These are phyloP conservation scores for Habrosyne pyritoides DNA, from an alignment of 2,888 invertebrate genomes.

Conservation along the genomic window DNA sequence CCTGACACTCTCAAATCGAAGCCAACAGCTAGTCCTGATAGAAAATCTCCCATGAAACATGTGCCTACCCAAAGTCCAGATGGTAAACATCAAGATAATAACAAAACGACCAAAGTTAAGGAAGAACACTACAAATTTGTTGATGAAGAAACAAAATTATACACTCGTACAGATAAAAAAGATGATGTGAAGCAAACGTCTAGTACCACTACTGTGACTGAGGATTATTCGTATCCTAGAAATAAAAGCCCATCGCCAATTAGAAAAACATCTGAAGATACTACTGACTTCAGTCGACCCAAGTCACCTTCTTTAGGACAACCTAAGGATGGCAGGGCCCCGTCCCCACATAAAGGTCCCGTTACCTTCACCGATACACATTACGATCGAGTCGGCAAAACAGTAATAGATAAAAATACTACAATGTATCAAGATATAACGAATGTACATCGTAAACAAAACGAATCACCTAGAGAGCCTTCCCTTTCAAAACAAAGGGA, in stretches of 20 bases:
- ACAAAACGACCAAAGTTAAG: constrained; percentile 40
- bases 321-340: constrained; percentile 41
- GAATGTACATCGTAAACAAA: constrained; percentile 12
- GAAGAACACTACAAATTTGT: constrained; percentile 69
- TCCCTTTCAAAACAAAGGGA: too few relatives aligned
- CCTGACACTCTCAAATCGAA: constrained; percentile 28
- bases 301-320: constrained; percentile 23
- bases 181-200: constrained; percentile 22
- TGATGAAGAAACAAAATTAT: constrained; percentile 73
- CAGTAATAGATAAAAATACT: constrained; percentile 21
- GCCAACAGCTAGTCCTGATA: constrained; percentile 35
- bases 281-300: constrained; percentile 24
- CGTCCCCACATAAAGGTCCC: constrained; percentile 52
- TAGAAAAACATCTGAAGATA: constrained; percentile 38
- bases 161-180: constrained; percentile 44
- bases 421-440: constrained; percentile 20
- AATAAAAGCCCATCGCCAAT: constrained; percentile 38
- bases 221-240: constrained; percentile 14
- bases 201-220: constrained; percentile 12
- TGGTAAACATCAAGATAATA: constrained; percentile 25
- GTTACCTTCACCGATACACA: constrained; percentile 37
- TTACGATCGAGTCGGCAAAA: constrained; percentile 25
- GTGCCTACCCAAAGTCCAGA: constrained; percentile 38
- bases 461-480: constrained; percentile 17
- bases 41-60: constrained; percentile 40